Base-by-base conservation (phyloP, 2,888 invertebrate species). In the Drosophila macrothrix region DNA sequence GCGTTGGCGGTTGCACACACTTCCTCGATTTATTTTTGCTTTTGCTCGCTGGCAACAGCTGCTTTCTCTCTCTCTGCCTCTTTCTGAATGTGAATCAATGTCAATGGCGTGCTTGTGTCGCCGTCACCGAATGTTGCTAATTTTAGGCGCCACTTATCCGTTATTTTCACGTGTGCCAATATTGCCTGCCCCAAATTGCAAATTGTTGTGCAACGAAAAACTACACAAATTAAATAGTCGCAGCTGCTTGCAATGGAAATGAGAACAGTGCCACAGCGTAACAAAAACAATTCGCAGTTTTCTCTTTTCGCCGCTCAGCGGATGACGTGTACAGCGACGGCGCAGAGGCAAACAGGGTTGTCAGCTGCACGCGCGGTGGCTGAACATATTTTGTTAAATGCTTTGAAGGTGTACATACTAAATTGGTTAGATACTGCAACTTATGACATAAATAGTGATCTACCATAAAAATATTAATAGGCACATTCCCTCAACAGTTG, bases 241-340 rank as follows among this genome's bases (percentile, higher is more conserved):
- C 52, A 54, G 60, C 49, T 85, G 71, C 65, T 49, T 83, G 69
- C 67, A 86, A 63, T 52, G 28, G 12, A 74, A 67, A 50, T 55
- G 55, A 76, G 71, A 41, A 56, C 43, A 72, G 50, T 65, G 53
- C 65, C 72, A 62, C 61, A 25, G 28, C 53, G 63, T 72, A 84
- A 67, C 87, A 84, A 76, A 41, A 78, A 70, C 59, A 78, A 78
- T 61, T 41, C 31, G 59, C 73, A 33, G 43, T 33, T 75, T 67
- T 50, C 41, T 67, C 49, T 66, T 62, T 55, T 65, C 49, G 64
- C 41, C 43, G 75, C 74, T 65, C 85, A 89, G 89, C 85, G 89
- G 85, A 88, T 87, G 85, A 89, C 84, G 89, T 89, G 76, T 68
- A 60, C 78, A 76, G 88, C 83, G 86, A 54, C 83, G 83, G 74